Conservation (phyloP, 2,888 invertebrate species). For the Dicyrtomina minuta region DNA sequence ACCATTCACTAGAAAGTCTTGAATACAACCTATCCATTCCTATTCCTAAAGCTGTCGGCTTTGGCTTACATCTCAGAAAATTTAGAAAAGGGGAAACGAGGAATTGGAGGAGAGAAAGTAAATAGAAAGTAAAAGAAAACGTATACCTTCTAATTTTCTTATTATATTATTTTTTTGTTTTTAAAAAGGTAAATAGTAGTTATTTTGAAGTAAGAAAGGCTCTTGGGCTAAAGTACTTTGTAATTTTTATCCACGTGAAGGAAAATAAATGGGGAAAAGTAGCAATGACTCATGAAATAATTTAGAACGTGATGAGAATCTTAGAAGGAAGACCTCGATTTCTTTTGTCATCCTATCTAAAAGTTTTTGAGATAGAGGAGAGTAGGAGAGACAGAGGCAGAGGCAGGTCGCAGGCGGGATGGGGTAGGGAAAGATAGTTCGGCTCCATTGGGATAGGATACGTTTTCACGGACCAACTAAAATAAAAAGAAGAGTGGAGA, state of each 20-base stretch:
- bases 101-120: background rate
- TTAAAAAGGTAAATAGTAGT: too few relatives aligned
- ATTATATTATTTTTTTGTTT: too few relatives aligned
- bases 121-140: background rate
- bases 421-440: too few relatives aligned
- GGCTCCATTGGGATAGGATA: too few relatives aligned
- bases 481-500: background rate
- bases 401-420: background rate
- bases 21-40: too few relatives aligned
- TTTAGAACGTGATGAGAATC: constrained; percentile 52
- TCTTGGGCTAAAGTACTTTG: background rate
- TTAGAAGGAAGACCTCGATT: background rate
- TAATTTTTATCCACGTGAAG: background rate
- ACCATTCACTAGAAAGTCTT: too few relatives aligned
- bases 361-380: background rate
- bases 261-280: constrained; percentile 25
- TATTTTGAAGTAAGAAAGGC: too few relatives aligned
- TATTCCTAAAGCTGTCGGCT: background rate
- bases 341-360: constrained; percentile 12
- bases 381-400: background rate
- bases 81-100: background rate
- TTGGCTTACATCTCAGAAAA: background rate
- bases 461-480: background rate
- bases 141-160: background rate
- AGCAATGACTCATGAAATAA: constrained; percentile 50